These are phyloP conservation scores for Gadopsis marmoratus DNA, from an alignment of 2,797 vertebrate genomes.

Conservation along the genomic window DNA sequence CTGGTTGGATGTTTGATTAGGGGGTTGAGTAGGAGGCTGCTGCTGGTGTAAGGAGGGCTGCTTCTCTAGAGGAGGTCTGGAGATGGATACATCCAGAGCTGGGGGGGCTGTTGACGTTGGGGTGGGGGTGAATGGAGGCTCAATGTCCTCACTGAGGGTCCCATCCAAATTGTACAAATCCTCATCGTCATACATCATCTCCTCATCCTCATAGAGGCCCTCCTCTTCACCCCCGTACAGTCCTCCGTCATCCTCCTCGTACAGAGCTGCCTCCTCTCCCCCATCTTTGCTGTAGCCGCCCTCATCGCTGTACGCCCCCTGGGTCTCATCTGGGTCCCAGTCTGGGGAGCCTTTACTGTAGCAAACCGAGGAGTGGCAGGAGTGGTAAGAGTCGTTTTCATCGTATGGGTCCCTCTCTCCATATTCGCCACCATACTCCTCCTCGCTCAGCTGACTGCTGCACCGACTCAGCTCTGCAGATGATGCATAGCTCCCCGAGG, in stretches of 20 bases:
- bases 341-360: conserved; percentile 93
- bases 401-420: conserved; percentile 91
- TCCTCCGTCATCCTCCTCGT: conserved; percentile 83
- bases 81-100: conserved; percentile 57
- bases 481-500: conserved; percentile 94
- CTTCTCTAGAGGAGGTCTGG: conserved; percentile 84
- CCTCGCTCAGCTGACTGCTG: conserved; percentile 97
- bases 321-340: conserved; percentile 91
- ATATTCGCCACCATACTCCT: conserved; percentile 91
- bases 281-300: conserved; percentile 88
- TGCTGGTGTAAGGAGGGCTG: conserved; percentile 84
- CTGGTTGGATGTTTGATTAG: conserved; percentile 72
- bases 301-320: conserved; percentile 90
- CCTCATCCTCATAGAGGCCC: conserved; percentile 83
- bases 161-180: conserved; percentile 86
- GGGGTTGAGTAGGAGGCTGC: conserved; percentile 64
- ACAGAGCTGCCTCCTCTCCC: conserved; percentile 86
- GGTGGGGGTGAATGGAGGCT: conserved; percentile 83
- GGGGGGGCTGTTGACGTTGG: conserved; percentile 74
- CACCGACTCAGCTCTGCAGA: conserved; percentile 95
- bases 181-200: conserved; percentile 83
- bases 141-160: conserved; percentile 84
- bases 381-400: conserved; percentile 97
- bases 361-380: conserved; percentile 97
- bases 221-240: conserved; percentile 85